Evolutionary conservation across 2,797 vertebrate species (phyloP).

Genomic region (Semotilus atromaculatus): DNA sequence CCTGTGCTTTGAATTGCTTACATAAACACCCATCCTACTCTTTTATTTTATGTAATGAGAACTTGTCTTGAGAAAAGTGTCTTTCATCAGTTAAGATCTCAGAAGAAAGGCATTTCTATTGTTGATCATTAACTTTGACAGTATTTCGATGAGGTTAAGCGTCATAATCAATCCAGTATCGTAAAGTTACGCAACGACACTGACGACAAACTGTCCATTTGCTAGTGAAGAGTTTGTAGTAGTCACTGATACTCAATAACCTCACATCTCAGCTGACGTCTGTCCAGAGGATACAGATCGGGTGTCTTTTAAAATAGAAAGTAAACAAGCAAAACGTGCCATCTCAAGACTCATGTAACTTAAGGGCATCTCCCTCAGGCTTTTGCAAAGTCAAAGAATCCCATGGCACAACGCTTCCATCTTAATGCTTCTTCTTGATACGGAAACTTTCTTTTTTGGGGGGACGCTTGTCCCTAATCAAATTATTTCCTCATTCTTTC

Average conservation of each 20-base stretch:
- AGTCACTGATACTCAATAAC: not conserved
- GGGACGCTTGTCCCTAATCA: not conserved
- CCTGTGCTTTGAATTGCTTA: conserved; percentile 27
- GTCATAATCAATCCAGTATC: not conserved
- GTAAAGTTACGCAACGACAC: not conserved
- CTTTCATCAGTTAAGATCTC: not conserved
- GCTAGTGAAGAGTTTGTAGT: conserved; percentile 18
- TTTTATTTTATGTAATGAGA: not conserved
- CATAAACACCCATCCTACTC: not conserved
- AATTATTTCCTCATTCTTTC: conserved; percentile 1
- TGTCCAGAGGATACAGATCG: conserved; percentile 9
- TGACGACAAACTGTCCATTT: conserved; percentile 28
- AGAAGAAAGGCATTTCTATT: conserved; percentile 30
- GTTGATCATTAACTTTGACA: conserved; percentile 4
- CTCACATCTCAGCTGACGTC: not conserved
- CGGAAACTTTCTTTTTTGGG: not conserved
- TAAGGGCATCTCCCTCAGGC: conserved; percentile 8
- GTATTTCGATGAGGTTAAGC: conserved; percentile 6
- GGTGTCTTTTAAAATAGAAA: conserved; percentile 26
- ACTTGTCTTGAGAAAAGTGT: not conserved
- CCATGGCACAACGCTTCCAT: not conserved
- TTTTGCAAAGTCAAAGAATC: conserved; percentile 5
- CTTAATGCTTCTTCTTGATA: conserved; percentile 13
- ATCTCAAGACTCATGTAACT: not conserved
- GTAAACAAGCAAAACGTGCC: conserved; percentile 17